Base-by-base conservation (phyloP, 2,888 invertebrate species). In the Metellina segmentata region DNA sequence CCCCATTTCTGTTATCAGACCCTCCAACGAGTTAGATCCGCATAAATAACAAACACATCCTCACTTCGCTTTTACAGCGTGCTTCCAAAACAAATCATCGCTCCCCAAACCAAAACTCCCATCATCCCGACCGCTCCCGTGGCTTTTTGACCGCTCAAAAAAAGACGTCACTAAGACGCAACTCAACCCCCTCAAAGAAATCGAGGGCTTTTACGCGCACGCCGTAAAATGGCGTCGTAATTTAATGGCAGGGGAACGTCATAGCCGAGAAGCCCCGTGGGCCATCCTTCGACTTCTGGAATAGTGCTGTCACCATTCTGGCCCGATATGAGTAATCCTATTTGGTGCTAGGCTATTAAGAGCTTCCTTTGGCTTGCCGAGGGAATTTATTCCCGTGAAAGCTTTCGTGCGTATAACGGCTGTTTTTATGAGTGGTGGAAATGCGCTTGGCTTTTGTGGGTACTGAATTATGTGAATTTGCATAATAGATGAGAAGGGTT, bases 271-370 rank as follows among this genome's bases (percentile, higher is more conserved):
- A 53, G 11, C 34, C 52, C 16, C n/a, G 20, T 4, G n/a, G 52
- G 52, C 16, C 52, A 11, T 49, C 34, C 34, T 78, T 19, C 52
- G 16, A 20, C 0, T 16, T 51, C 78, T 78, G 52, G 52, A 81
- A 20, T 61, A 81, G 20, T 19, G 11, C 53, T 69, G 61, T 34
- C 69, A 78, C 52, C 52, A 8, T 20, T 52, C 78, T 52, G 5
- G 16, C 7, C 49, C 51, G 19, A 20, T 52, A 69, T 11, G 69
- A 13, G 11, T 81, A 81, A 81, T 53, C 81, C 69, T 16, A 34
- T 81, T 81, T 81, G 52, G 79, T 20, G 16, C 34, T 4, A 20
- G 16, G 81, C 61, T 81, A 61, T 81, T 61, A 81, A 34, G 20
- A 34, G 79, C 61, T 81, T 61, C 7, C 20, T 81, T 16, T 8